phyloP scores from a whole-genome alignment of 2,888 invertebrate species.

The Drosophila vallismaia region DNA sequence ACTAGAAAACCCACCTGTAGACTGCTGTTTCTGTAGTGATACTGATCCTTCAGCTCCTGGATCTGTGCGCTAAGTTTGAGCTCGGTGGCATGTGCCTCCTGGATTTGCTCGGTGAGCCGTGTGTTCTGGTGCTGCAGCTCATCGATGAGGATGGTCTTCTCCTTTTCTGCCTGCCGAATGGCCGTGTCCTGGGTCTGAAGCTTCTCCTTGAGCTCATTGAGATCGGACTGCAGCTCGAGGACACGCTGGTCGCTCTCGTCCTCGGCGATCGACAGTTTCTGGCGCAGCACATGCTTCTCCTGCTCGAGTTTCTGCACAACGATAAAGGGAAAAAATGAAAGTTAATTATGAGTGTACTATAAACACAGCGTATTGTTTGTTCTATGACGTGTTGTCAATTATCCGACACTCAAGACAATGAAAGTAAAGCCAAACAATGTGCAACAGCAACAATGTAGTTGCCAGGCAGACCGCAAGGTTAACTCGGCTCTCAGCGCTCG shows the following conservation, averaged over 20 bases:
- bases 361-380: conserved; percentile 52
- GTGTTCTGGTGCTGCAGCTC: conserved; percentile 96
- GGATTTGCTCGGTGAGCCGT: conserved; percentile 92
- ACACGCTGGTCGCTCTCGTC: conserved; percentile 95
- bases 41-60: conserved; percentile 92
- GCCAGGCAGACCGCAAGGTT: conserved; percentile 65
- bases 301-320: conserved; percentile 93
- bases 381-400: conserved; percentile 63
- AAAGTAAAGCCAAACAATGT: conserved; percentile 61
- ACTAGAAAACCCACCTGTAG: conserved; percentile 85
- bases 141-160: conserved; percentile 91
- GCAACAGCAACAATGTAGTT: conserved; percentile 37
- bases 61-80: conserved; percentile 92
- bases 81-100: conserved; percentile 92
- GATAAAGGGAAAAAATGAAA: conserved; percentile 33
- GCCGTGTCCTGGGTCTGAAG: conserved; percentile 87
- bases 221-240: conserved; percentile 94
- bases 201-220: conserved; percentile 91
- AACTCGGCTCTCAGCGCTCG: conserved; percentile 46
- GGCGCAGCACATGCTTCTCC: conserved; percentile 93
- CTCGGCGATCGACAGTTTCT: conserved; percentile 93
- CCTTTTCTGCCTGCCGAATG: conserved; percentile 87
- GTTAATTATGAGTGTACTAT: conserved; percentile 29
- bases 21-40: conserved; percentile 90
- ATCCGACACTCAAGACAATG: conserved; percentile 51